Percentiles rank a stretch among this genome's conserved stretches.
Evolutionary conservation across 1,140 invertebrate species (phyloP).

Genomic region (Proctacanthus coquilletti): DNA sequence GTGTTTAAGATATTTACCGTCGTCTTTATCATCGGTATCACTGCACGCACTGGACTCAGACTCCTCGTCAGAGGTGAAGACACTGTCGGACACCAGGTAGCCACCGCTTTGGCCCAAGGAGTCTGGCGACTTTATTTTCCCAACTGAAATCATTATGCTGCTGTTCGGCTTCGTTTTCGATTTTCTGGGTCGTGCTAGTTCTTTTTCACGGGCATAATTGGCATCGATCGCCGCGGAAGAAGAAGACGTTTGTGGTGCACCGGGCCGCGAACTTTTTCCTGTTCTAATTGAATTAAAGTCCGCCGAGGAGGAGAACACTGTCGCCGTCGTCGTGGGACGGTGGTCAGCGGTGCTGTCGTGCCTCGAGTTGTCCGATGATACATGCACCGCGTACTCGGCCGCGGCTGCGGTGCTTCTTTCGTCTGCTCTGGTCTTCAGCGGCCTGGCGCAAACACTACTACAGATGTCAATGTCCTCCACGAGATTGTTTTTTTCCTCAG

Average conservation of each 20-base stretch:
- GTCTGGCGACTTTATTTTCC: slow-evolving; percentile 7
- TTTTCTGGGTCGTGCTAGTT: background rate
- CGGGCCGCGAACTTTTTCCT: no score
- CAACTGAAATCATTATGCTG: slow-evolving; percentile 9
- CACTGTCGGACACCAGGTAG: slow-evolving; percentile 39
- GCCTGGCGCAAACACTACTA: no score
- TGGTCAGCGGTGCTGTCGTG: slow-evolving; percentile 12
- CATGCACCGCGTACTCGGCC: no score
- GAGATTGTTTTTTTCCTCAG: no score
- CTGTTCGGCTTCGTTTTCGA: slow-evolving; percentile 2
- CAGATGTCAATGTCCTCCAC: no score
- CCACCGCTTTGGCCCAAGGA: slow-evolving; percentile 19
- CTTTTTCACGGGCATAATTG: slow-evolving; percentile 6
- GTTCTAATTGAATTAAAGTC: no score
- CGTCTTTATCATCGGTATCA: slow-evolving; percentile 21
- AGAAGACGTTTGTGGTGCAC: no score
- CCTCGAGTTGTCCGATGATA: no score
- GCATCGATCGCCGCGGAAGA: no score
- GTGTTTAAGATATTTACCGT: slow-evolving; percentile 10
- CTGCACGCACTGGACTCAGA: no score
- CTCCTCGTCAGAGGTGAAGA: slow-evolving; percentile 35
- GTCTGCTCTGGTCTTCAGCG: no score
- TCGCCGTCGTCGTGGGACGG: slow-evolving; percentile 20
- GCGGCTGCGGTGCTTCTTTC: no score
- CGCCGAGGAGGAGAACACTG: slow-evolving; percentile 22